Evolutionary conservation across 2,113 vertebrate species (phyloP), one percentile per base, ranked within the genome.

Genomic region (Orthonyx spaldingii): DNA sequence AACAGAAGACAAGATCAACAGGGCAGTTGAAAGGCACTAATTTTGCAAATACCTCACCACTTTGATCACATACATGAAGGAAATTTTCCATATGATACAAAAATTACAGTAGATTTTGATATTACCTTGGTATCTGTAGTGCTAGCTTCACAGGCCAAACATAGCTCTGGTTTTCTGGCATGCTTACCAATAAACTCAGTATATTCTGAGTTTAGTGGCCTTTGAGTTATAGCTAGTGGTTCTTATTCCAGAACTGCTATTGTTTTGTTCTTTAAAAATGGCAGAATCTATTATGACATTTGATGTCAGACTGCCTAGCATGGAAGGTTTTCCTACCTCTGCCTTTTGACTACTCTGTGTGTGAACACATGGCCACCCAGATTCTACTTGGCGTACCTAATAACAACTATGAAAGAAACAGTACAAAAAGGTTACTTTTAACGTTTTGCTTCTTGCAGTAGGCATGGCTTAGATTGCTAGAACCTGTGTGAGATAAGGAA

Each of bases 251-350:
- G 21, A 90, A 63, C 6, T 35, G 11, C 26, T 90, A 26, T 2
- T 26, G 16, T 20, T 68, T 60, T 35, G 21, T 49, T 32, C 26
- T 78, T 86, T 33, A 11, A 42, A 71, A 52, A 47, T 39, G 21
- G 32, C 11, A 83, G 24, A 77, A 68, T 27, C 35, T 41, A 49
- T 35, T 32, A 41, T 10, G 27, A 46, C 37, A 59, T 23, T 47
- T 50, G 53, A 87, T 3, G 9, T 32, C 26, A 55, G 24, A 50
- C 4, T 42, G 27, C 50, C n/a, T n/a, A 26, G 21, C 0, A 0
- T 10, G 19, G 30, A 21, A 44, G 33, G 19, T 41, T 93, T 81
- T 84, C 47, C 66, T 32, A 23, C 19, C 23, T 61, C 5, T 4
- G 37, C 50, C 32, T 85, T 71, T 35, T 60, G 20, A 87, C 28